Percentiles rank a stretch among this genome's conserved stretches.
Conservation (phyloP, 2,113 vertebrate species). For the Corynorhinus townsendii region DNA sequence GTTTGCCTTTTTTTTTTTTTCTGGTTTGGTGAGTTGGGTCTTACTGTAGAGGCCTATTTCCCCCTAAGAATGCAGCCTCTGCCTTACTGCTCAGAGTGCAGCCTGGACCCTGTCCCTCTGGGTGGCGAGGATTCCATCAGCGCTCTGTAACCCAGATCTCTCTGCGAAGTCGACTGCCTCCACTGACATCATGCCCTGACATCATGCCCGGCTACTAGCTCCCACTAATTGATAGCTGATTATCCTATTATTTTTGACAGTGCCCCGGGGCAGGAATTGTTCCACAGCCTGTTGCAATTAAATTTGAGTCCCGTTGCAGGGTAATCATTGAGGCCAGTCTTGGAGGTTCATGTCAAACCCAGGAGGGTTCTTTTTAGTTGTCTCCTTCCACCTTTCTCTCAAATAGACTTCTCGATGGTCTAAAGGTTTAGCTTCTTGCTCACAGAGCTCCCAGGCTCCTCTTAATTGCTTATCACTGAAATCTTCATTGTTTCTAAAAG, state of each 20-base stretch:
- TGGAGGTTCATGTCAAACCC: neutral
- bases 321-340: conserved; percentile 5
- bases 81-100: neutral
- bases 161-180: neutral
- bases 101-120: neutral
- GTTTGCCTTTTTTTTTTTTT: neutral
- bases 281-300: conserved; percentile 37
- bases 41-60: neutral
- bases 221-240: conserved; percentile 43
- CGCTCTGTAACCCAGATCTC: neutral
- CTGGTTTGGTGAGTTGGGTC: neutral
- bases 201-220: neutral
- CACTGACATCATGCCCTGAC: neutral
- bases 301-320: neutral
- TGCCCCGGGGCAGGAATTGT: neutral
- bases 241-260: conserved; percentile 45
- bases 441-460: neutral
- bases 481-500: neutral
- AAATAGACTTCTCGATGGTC: neutral
- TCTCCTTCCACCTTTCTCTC: neutral
- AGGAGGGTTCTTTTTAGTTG: neutral
- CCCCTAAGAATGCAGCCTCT: neutral
- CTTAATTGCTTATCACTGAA: neutral
- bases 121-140: neutral
- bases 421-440: neutral